Evolutionary conservation across 2,888 invertebrate genomes (phyloP), one percentile per base, ranked within the genome.

Genomic region (Conistra vaccinii): DNA sequence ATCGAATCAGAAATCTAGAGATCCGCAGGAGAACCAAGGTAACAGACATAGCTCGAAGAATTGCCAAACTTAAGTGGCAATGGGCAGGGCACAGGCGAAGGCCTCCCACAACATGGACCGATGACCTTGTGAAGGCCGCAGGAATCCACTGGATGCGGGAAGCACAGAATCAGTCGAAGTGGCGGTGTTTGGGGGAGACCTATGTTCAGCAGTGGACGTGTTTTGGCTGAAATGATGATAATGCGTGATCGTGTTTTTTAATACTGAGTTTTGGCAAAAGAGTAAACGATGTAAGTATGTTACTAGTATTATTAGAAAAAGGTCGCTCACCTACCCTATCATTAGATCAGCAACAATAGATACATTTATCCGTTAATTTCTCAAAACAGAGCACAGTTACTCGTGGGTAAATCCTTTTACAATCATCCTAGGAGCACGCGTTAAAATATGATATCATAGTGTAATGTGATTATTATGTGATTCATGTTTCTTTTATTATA

Each of bases 381-480:
- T 55, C 73, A 61, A 80, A 79, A 80, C 32, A 69, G n/a, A 26
- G 1, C 20, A 20, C 2, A 3, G 32, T 23, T 12, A 29, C 3
- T 51, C 20, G 60, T 39, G 29, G n/a, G 29, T 45, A 29, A 51
- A 60, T 53, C 42, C 23, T 32, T 17, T 23, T n/a, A 32, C 1
- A 32, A 60, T 51, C 23, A 48, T 79, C 17, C 35, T 39, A 35
- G 42, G 14, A 48, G 10, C 14, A 14, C 14, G 39, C 48, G 17
- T 23, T 23, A 17, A 29, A 58, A 60, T 39, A 80, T 80, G 77
- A 77, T 39, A 32, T 66, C 53, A 80, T 51, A 23, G 7, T 80
- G 14, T 48, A 10, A 55, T 57, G 32, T 67, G 66, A 78, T 55
- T 78, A 78, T 55, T 78, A 48, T 62, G 26, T 67, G 66, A 78